phyloP scores from a whole-genome alignment of 2,113 vertebrate genomes.

The Phalacrocorax carbo region DNA sequence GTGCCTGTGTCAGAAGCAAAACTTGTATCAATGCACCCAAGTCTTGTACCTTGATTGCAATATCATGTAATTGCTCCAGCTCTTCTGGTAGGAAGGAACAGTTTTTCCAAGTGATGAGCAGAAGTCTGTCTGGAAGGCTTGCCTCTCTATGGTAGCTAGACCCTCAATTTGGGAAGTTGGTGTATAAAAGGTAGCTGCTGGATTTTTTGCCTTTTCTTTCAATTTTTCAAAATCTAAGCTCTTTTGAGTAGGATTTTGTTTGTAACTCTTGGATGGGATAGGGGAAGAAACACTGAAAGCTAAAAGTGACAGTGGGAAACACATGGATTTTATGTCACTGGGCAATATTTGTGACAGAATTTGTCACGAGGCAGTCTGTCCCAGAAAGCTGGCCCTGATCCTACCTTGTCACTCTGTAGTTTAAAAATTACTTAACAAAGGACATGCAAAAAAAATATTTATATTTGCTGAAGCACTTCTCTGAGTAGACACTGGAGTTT shows the following conservation, averaged over 20 bases:
- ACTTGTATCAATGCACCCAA: fast-evolving
- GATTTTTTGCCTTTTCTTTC: background rate
- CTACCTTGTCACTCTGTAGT: background rate
- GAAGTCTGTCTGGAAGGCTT: background rate
- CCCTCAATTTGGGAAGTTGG: background rate
- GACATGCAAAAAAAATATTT: background rate
- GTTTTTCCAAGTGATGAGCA: background rate
- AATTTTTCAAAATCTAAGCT: background rate
- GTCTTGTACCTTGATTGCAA: background rate
- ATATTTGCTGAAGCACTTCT: background rate
- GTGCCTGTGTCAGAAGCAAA: background rate
- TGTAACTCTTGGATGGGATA: background rate
- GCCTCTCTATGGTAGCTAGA: background rate
- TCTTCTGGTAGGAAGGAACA: background rate
- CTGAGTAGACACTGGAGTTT: background rate
- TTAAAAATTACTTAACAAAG: background rate
- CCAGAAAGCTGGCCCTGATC: background rate
- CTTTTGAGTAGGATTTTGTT: background rate
- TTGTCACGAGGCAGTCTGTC: background rate
- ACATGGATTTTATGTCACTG: background rate
- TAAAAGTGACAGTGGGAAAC: background rate
- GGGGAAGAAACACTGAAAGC: background rate
- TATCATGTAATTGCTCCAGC: background rate
- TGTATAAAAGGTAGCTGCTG: background rate
- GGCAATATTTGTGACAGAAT: background rate